Conservation (phyloP, 2,888 invertebrate genomes). For the Agrotis segetum region DNA sequence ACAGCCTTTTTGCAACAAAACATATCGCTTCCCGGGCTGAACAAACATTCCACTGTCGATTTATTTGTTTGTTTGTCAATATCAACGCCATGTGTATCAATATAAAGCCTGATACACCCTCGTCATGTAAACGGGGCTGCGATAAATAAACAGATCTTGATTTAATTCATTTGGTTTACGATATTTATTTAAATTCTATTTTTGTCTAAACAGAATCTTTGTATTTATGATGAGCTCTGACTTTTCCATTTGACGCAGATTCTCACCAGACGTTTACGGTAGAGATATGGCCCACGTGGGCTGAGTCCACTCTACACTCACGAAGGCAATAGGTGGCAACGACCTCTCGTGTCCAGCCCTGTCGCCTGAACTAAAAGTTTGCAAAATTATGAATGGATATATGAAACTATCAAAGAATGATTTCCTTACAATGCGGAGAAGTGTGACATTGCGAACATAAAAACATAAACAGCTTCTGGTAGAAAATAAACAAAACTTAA, state of each 20-base stretch:
- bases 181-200: slow-evolving; percentile 8
- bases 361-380: background rate
- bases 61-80: slow-evolving; percentile 44
- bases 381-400: background rate
- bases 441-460: background rate
- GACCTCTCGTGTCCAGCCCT: no score
- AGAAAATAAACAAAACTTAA: background rate
- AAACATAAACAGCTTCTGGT: background rate
- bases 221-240: no score
- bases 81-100: slow-evolving; percentile 32
- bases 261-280: no score
- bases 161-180: slow-evolving; percentile 9
- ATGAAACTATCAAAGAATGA: background rate
- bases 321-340: no score
- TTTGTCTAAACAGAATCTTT: background rate
- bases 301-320: no score
- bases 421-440: background rate
- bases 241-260: no score
- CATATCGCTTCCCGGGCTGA: slow-evolving; percentile 11
- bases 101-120: slow-evolving; percentile 29
- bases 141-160: slow-evolving; percentile 29
- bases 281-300: no score
- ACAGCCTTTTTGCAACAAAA: slow-evolving; percentile 21
- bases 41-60: slow-evolving; percentile 39
- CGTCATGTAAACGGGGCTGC: slow-evolving; percentile 15